Percentiles rank a stretch among this genome's conserved stretches.
These are phyloP conservation scores for Drosophila nigrodunni DNA, from an alignment of 1,140 invertebrate genomes.

Conservation along the genomic window DNA sequence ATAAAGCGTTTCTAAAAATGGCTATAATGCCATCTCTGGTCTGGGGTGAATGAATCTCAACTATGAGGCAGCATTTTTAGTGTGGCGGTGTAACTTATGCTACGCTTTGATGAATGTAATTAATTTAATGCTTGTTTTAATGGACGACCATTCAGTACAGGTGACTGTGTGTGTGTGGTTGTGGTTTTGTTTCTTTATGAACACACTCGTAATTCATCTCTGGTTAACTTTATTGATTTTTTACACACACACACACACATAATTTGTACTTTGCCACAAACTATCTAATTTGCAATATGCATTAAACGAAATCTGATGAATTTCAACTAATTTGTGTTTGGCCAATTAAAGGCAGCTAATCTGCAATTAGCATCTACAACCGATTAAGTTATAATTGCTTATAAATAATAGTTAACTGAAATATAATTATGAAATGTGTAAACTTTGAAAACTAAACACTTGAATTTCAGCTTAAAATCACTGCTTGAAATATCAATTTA, in stretches of 20 bases:
- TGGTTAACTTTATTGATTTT: constrained; percentile 61
- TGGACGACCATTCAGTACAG: constrained; percentile 14
- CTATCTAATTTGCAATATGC: constrained; percentile 33
- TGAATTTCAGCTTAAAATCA: background rate
- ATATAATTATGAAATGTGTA: background rate
- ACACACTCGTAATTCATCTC: constrained; percentile 34
- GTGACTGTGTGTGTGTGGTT: constrained; percentile 11
- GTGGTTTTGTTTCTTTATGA: background rate
- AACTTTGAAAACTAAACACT: background rate
- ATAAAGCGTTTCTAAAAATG: no score
- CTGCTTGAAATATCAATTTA: constrained; percentile 12
- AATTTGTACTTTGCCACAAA: constrained; percentile 34
- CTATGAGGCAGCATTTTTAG: constrained; percentile 20
- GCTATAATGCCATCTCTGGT: no score
- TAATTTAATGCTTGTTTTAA: constrained; percentile 68
- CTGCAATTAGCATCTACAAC: constrained; percentile 1
- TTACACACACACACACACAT: constrained; percentile 9
- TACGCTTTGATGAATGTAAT: constrained; percentile 63
- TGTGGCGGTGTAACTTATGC: constrained; percentile 24
- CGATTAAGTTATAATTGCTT: constrained; percentile 9
- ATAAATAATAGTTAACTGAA: background rate
- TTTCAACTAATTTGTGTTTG: constrained; percentile 19
- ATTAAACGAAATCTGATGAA: constrained; percentile 18
- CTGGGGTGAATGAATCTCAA: constrained; percentile 48
- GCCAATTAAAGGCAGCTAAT: constrained; percentile 10